These are phyloP conservation scores for Andrena bucephala DNA, from an alignment of 2,888 invertebrate species.

Conservation along the genomic window DNA sequence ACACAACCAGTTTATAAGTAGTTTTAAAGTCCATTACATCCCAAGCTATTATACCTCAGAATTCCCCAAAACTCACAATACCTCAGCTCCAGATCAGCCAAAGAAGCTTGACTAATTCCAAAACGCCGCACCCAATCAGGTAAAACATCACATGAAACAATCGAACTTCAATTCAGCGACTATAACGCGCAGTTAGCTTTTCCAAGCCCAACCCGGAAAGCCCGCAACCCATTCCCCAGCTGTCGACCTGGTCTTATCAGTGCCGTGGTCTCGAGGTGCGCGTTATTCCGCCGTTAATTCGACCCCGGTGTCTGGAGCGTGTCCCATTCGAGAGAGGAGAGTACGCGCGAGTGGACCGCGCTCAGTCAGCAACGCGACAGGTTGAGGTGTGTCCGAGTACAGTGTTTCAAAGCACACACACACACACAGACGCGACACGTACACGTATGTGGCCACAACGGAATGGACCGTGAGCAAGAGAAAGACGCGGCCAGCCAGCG, in stretches of 20 bases:
- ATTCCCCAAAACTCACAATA: background rate
- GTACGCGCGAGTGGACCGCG: conserved; percentile 68
- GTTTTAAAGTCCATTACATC: no score
- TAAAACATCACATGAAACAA: background rate
- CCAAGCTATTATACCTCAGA: no score
- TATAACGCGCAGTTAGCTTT: background rate
- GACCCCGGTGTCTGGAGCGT: conserved; percentile 33
- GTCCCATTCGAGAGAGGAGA: conserved; percentile 61
- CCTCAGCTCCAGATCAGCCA: background rate
- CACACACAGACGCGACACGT: conserved; percentile 24
- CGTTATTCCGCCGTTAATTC: conserved; percentile 41
- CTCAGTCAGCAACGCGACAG: conserved; percentile 79
- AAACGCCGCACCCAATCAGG: background rate
- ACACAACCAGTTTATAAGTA: no score
- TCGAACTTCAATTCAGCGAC: background rate
- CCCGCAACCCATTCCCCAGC: no score
- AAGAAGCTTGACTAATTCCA: background rate
- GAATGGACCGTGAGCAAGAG: conserved; percentile 64
- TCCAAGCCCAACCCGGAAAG: background rate
- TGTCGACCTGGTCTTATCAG: background rate
- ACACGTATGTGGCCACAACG: conserved; percentile 35
- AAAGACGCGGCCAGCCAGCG: conserved; percentile 83
- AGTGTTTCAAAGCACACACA: conserved; percentile 44
- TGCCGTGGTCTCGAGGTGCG: conserved; percentile 6
- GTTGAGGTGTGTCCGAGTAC: conserved; percentile 76